Conservation (phyloP, 1,140 invertebrate species). For the Pectinophora gossypiella region DNA sequence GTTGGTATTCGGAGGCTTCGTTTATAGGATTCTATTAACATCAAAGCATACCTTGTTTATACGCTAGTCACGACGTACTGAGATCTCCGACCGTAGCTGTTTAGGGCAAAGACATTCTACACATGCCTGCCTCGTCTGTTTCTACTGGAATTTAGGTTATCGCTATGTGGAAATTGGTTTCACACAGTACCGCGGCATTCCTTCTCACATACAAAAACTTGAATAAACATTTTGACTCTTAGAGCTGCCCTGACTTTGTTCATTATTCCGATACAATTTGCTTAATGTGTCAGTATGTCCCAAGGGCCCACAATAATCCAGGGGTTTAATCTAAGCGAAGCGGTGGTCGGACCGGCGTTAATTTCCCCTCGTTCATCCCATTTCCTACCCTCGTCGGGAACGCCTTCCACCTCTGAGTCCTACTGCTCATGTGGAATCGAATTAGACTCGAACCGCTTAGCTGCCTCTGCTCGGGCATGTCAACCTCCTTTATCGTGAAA, state of each 20-base stretch:
- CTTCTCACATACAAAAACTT: too few relatives aligned
- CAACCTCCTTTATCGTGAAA: conserved; percentile 17
- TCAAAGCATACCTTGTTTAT: conserved; percentile 22
- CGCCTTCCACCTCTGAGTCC: conserved; percentile 66
- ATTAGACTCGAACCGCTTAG: conserved; percentile 54
- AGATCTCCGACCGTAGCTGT: conserved; percentile 7
- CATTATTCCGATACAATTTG: too few relatives aligned
- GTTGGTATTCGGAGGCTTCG: too few relatives aligned
- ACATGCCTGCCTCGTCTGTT: background rate
- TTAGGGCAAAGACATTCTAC: background rate
- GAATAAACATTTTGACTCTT: too few relatives aligned
- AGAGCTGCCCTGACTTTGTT: too few relatives aligned
- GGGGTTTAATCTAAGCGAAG: conserved; percentile 57
- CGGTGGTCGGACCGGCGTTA: conserved; percentile 49
- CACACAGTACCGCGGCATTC: too few relatives aligned
- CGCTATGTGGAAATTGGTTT: too few relatives aligned
- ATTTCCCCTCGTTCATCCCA: conserved; percentile 34
- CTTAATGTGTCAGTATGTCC: too few relatives aligned
- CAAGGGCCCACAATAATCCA: too few relatives aligned
- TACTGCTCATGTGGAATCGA: conserved; percentile 61
- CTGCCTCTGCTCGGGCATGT: conserved; percentile 53
- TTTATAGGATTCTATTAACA: background rate
- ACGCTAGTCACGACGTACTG: conserved; percentile 26
- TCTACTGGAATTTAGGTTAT: background rate
- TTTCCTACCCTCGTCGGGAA: conserved; percentile 32